Conservation (phyloP, 2,888 invertebrate genomes). For the Alsophila aescularia region DNA sequence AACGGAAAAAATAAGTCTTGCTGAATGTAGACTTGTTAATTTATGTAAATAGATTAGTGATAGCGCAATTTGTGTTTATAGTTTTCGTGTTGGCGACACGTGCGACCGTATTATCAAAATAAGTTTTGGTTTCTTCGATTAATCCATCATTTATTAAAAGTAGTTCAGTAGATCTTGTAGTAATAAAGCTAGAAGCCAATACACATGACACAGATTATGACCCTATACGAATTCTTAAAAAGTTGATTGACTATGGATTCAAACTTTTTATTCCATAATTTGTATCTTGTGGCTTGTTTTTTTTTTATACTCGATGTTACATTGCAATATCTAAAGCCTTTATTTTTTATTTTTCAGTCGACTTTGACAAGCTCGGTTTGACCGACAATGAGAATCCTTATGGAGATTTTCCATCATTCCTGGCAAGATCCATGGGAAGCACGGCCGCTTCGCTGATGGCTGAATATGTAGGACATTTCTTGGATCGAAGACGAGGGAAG, state of each 20-base stretch:
- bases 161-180: constrained; percentile 13
- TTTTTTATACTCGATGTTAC: not conserved
- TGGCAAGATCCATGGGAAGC: constrained; percentile 90
- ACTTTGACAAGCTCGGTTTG: constrained; percentile 92
- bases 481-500: constrained; percentile 86
- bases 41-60: constrained; percentile 27
- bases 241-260: not conserved
- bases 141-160: constrained; percentile 15
- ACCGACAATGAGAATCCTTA: constrained; percentile 96
- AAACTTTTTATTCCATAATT: not conserved
- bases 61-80: constrained; percentile 14
- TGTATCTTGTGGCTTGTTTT: constrained; percentile 3
- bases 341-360: constrained; percentile 83
- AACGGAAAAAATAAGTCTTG: constrained; percentile 2
- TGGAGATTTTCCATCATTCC: constrained; percentile 90
- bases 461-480: constrained; percentile 89
- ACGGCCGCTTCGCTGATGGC: constrained; percentile 88
- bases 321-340: not conserved
- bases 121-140: constrained; percentile 5
- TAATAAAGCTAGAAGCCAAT: constrained; percentile 5
- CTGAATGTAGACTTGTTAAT: constrained; percentile 24
- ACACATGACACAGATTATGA: constrained; percentile 11
- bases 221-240: not conserved
- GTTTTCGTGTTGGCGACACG: constrained; percentile 1
- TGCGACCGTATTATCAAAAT: constrained; percentile 4